Conservation (phyloP, 1,140 invertebrate genomes). For the fruit fly (Drosophila melanogaster) region DNA sequence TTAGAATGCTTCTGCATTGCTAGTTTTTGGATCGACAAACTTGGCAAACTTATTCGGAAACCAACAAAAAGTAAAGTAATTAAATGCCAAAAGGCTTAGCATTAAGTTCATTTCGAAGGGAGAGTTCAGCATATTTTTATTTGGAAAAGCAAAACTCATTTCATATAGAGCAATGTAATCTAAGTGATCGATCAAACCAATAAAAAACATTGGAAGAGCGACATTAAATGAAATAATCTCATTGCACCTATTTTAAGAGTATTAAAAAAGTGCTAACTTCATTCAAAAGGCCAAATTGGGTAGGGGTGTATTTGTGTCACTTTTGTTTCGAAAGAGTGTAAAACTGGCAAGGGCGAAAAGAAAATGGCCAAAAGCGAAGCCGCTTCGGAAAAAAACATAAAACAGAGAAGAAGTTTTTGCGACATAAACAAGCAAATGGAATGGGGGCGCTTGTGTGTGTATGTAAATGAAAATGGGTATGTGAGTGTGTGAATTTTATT, state of each 20-base stretch:
- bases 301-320: slow-evolving; percentile 34
- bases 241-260: not conserved
- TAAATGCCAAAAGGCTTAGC: not conserved
- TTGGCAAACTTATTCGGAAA: slow-evolving; percentile 40
- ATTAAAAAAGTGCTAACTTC: not conserved
- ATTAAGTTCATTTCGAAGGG: not conserved
- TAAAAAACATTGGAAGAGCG: not conserved
- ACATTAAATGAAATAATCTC: no score
- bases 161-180: no score
- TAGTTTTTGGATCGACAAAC: slow-evolving; percentile 53
- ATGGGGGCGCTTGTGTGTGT: not conserved
- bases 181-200: no score
- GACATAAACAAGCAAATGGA: slow-evolving; percentile 51
- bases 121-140: no score
- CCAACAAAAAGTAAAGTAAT: not conserved
- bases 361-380: slow-evolving; percentile 58
- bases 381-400: slow-evolving; percentile 36
- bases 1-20: slow-evolving; percentile 22
- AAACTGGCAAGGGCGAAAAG: slow-evolving; percentile 47
- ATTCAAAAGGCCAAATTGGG: slow-evolving; percentile 1
- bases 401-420: slow-evolving; percentile 55
- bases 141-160: no score
- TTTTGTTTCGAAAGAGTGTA: slow-evolving; percentile 55
- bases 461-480: slow-evolving; percentile 14
- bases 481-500: slow-evolving; percentile 61